Conservation (phyloP, 1,140 invertebrate genomes). For the Sipha flava region DNA sequence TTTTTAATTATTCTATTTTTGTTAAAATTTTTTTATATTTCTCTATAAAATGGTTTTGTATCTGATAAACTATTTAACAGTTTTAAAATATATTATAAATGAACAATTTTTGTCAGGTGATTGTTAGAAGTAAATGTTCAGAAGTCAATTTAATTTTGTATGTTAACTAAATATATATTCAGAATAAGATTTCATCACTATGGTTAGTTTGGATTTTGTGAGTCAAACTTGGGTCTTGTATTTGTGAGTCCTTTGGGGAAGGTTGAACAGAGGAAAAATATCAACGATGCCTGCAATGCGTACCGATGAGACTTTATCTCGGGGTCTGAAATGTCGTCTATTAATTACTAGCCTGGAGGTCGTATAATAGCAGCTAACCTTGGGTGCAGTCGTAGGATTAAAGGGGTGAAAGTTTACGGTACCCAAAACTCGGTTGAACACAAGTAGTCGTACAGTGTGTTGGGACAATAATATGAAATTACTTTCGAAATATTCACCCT, state of each 20-base stretch:
- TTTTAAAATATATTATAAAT: not conserved
- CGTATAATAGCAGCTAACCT: not conserved
- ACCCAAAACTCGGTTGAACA: not conserved
- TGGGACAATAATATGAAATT: constrained; percentile 12
- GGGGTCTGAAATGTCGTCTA: constrained; percentile 8
- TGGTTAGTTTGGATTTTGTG: not conserved
- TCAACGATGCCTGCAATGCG: not conserved
- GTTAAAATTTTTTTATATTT: no score
- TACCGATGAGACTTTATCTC: constrained; percentile 7
- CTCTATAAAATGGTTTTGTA: not conserved
- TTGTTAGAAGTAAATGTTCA: not conserved
- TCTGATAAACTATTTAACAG: not conserved
- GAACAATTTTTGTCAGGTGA: not conserved
- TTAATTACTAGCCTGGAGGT: constrained; percentile 6
- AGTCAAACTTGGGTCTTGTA: not conserved
- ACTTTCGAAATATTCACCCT: constrained; percentile 20
- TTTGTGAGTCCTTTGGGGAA: not conserved
- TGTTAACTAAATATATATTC: no score
- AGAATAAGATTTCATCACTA: not conserved
- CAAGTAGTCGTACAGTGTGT: not conserved
- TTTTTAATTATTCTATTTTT: no score
- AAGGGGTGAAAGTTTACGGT: constrained; percentile 13
- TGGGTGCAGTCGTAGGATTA: constrained; percentile 2
- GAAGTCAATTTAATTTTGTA: no score
- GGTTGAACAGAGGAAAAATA: not conserved